phyloP scores from a whole-genome alignment of 1,140 invertebrate genomes.

The Megalonaias nervosa region DNA sequence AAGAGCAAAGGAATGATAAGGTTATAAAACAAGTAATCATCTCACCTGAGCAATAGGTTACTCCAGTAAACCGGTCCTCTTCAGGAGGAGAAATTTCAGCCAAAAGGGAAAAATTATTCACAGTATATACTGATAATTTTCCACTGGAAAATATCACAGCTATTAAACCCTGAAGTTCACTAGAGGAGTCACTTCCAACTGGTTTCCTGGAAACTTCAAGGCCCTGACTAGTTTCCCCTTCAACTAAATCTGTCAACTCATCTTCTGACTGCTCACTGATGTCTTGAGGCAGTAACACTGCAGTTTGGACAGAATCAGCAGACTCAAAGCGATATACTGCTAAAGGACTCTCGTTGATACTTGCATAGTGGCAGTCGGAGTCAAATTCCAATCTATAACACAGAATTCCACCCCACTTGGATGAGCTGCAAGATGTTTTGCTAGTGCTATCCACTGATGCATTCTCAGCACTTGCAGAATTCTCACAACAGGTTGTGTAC shows the following conservation, averaged over 20 bases:
- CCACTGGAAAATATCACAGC: slow-evolving; percentile 63
- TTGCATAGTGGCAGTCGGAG: slow-evolving; percentile 46
- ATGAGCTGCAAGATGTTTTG: slow-evolving; percentile 5
- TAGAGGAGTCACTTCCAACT: background rate
- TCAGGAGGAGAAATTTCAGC: slow-evolving; percentile 57
- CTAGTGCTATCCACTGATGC: slow-evolving; percentile 14
- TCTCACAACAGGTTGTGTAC: background rate
- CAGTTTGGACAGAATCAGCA: slow-evolving; percentile 45
- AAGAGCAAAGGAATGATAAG: no score
- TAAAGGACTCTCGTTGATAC: slow-evolving; percentile 63
- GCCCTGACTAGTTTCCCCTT: no score
- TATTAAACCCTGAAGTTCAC: slow-evolving; percentile 54
- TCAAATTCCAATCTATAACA: slow-evolving; percentile 65
- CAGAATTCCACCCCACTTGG: slow-evolving; percentile 63
- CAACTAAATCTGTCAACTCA: slow-evolving; percentile 21
- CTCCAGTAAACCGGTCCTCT: slow-evolving; percentile 63
- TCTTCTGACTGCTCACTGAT: slow-evolving; percentile 55
- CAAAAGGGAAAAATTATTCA: slow-evolving; percentile 60
- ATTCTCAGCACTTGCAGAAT: background rate
- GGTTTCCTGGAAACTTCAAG: no score
- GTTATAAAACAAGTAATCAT: no score
- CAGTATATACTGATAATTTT: slow-evolving; percentile 59
- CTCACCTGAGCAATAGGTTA: slow-evolving; percentile 70
- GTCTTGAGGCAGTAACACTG: slow-evolving; percentile 61
- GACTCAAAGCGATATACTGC: slow-evolving; percentile 39